Conservation (phyloP, 2,113 vertebrate species). For the Notechis scutatus region DNA sequence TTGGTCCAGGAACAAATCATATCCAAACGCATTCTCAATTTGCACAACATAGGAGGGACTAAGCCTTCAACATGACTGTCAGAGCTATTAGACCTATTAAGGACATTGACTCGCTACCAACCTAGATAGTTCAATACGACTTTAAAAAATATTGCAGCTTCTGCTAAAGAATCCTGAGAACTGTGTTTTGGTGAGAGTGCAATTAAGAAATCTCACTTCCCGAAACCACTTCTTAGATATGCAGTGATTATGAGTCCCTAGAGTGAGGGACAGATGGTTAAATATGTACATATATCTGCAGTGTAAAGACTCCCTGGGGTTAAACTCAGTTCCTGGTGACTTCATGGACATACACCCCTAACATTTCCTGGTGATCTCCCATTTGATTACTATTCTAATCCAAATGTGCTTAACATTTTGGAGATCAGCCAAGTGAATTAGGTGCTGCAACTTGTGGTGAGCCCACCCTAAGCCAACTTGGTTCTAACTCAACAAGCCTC, state of each 20-base stretch:
- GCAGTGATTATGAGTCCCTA: not conserved
- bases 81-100: not conserved
- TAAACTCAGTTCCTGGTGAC: not conserved
- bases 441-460: not conserved
- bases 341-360: not conserved
- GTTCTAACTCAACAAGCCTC: not conserved
- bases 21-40: not conserved
- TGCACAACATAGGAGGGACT: not conserved
- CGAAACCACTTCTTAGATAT: not conserved
- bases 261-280: not conserved
- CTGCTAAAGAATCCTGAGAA: not conserved
- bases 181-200: not conserved
- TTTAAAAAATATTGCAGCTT: not conserved
- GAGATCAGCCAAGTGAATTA: not conserved
- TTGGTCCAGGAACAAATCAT: not conserved
- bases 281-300: not conserved
- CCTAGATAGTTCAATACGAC: not conserved
- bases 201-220: not conserved
- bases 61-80: not conserved
- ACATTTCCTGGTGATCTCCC: not conserved
- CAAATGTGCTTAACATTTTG: not conserved
- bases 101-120: not conserved
- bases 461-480: not conserved
- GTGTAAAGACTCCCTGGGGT: not conserved
- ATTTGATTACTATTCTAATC: not conserved